Conservation (phyloP, 1,140 invertebrate species). For the Drosophila serrata region DNA sequence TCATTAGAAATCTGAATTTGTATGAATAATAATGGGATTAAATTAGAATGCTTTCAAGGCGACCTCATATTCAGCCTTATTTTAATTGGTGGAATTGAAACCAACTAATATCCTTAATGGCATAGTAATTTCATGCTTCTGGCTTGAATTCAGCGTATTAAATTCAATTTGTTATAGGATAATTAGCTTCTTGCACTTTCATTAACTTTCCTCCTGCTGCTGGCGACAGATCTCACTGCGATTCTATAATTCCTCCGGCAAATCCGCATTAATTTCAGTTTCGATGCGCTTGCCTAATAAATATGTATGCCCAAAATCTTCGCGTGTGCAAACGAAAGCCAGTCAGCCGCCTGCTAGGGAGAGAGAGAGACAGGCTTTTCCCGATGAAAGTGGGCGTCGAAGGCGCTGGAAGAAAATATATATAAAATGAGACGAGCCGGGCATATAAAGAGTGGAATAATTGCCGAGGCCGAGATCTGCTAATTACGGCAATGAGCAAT, state of each 20-base stretch:
- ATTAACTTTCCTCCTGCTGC: slow-evolving; percentile 46
- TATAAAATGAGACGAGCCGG: slow-evolving; percentile 45
- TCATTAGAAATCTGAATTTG: no score
- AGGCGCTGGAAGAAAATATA: slow-evolving; percentile 38
- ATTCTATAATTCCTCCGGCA: slow-evolving; percentile 51
- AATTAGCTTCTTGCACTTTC: slow-evolving; percentile 51
- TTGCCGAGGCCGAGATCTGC: slow-evolving; percentile 73
- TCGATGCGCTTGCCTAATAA: slow-evolving; percentile 54
- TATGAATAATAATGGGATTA: background rate
- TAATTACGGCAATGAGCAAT: slow-evolving; percentile 78
- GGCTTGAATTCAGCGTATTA: background rate
- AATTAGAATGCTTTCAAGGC: slow-evolving; percentile 1
- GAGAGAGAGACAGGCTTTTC: slow-evolving; percentile 9
- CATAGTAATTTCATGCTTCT: slow-evolving; percentile 17
- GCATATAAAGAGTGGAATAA: slow-evolving; percentile 58
- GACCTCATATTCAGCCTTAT: background rate
- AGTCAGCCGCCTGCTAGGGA: background rate
- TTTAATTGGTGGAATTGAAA: background rate
- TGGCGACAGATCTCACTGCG: slow-evolving; percentile 49
- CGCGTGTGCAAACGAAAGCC: slow-evolving; percentile 62
- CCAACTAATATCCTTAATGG: background rate
- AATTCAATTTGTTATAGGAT: slow-evolving; percentile 5
- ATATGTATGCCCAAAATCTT: slow-evolving; percentile 60
- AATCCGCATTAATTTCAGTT: slow-evolving; percentile 71
- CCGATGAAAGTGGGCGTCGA: slow-evolving; percentile 78